Evolutionary conservation across 2,888 invertebrate species (phyloP).

Genomic region (Tetheella fluctuosa): DNA sequence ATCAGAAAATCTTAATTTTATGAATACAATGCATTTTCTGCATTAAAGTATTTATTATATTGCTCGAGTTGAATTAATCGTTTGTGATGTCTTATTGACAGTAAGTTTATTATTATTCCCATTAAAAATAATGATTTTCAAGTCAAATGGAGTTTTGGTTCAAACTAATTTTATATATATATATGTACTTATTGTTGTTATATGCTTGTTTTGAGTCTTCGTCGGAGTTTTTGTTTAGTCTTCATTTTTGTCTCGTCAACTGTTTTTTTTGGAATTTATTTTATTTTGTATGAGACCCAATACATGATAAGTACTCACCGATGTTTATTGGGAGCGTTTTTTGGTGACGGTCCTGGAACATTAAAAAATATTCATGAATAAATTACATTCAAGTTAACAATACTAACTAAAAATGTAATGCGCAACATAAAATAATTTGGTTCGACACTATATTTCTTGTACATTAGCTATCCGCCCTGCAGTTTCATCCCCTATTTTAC

Average conservation of each 20-base stretch:
- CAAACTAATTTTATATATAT: slow-evolving; percentile 31
- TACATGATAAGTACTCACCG: slow-evolving; percentile 47
- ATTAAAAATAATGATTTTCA: background rate
- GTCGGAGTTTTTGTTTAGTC: slow-evolving; percentile 32
- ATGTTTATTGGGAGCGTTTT: slow-evolving; percentile 41
- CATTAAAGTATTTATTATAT: background rate
- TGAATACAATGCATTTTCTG: slow-evolving; percentile 23
- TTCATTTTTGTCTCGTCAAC: slow-evolving; percentile 20
- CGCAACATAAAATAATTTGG: background rate
- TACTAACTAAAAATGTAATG: slow-evolving; percentile 31
- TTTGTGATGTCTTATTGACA: background rate
- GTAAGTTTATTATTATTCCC: background rate
- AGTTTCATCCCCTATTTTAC: too few species aligned
- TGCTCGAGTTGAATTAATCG: background rate
- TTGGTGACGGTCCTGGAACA: slow-evolving; percentile 35
- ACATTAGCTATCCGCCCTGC: too few species aligned
- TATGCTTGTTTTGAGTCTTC: slow-evolving; percentile 36
- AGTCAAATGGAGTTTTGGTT: slow-evolving; percentile 43
- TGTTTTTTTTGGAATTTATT: slow-evolving; percentile 23
- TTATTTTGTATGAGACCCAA: slow-evolving; percentile 41
- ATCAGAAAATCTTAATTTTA: slow-evolving; percentile 19
- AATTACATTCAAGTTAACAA: slow-evolving; percentile 21
- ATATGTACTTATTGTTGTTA: slow-evolving; percentile 37
- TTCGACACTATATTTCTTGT: background rate
- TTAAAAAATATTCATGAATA: slow-evolving; percentile 18